Evolutionary conservation across 2,888 invertebrate genomes (phyloP), one percentile per base, ranked within the genome.

Genomic region (Hirtodrosophila alboralis): DNA sequence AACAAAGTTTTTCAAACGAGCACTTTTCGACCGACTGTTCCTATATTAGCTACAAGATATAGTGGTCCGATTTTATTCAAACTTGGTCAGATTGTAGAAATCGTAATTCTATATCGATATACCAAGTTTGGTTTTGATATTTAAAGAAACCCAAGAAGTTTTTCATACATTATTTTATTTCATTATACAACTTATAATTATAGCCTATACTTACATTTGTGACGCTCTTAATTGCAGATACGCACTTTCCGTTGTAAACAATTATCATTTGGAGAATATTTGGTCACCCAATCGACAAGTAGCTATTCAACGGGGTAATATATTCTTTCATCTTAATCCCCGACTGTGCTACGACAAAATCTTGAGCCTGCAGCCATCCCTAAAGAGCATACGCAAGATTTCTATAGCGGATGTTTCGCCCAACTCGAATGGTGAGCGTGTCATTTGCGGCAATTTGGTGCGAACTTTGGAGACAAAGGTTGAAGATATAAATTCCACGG

Each of bases 401-500:
- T 61, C 74, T 2, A 66, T 85, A 8, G 75, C 61, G 2, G 89
- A 89, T 65, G 88, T 85, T 1, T 89, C 89, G 0, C 83, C 90
- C 0, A 94, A 93, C 78, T 96, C 96, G 37, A 98, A 98, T 89
- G 98, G 98, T 2, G 96, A 98, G 89, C 96, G 95, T 90, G 95
- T 95, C 33, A 95, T 96, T 48, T 98, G 98, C 63, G 84, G 77
- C 5, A n/a, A 47, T 0, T 14, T 26, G 5, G 40, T 85, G 2
- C 57, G 45, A 0, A 10, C n/a, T 0, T 40, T 88, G 7, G 81
- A 86, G 28, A 91, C 92, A 0, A 77, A 64, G 0, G 88, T 93
- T 2, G 89, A 88, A 9, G 90, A 88, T 41, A 1, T 71, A 0
- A 89, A 88, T 56, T 61, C 90, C 1, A 87, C 90, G 37, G 92